Percentiles rank a stretch among this genome's conserved stretches.
These are phyloP conservation scores for Lepetodrilus schrolli DNA, from an alignment of 2,888 invertebrate species.

Conservation along the genomic window DNA sequence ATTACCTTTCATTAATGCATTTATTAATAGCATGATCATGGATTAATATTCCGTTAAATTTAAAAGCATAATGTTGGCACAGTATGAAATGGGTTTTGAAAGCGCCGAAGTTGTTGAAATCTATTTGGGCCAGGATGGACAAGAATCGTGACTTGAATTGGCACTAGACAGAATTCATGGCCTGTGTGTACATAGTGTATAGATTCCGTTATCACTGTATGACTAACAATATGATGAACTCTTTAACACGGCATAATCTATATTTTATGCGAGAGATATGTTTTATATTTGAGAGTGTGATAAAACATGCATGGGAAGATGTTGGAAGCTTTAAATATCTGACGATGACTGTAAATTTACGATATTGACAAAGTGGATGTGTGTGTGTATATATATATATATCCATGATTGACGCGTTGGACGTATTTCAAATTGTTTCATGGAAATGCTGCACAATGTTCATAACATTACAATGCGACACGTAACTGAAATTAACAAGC, in stretches of 20 bases:
- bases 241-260: background rate
- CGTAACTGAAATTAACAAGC: background rate
- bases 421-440: too few species aligned
- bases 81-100: too few species aligned
- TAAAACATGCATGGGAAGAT: background rate
- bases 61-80: too few species aligned
- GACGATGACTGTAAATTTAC: slow-evolving; percentile 5
- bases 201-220: background rate
- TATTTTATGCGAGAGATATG: slow-evolving; percentile 13
- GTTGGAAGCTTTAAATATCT: slow-evolving; percentile 1
- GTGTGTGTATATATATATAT: background rate
- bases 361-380: background rate
- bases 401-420: too few species aligned
- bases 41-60: too few species aligned
- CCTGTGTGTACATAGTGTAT: background rate
- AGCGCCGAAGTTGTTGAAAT: too few species aligned
- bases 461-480: background rate
- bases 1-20: too few species aligned
- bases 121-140: background rate
- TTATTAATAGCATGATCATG: too few species aligned
- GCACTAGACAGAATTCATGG: too few species aligned
- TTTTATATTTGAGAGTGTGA: slow-evolving; percentile 23
- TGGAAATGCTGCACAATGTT: too few species aligned
- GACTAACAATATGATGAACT: background rate
- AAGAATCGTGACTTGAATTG: too few species aligned